Evolutionary conservation across 1,140 invertebrate genomes (phyloP).

Genomic region (Acyrthosiphon pisum): DNA sequence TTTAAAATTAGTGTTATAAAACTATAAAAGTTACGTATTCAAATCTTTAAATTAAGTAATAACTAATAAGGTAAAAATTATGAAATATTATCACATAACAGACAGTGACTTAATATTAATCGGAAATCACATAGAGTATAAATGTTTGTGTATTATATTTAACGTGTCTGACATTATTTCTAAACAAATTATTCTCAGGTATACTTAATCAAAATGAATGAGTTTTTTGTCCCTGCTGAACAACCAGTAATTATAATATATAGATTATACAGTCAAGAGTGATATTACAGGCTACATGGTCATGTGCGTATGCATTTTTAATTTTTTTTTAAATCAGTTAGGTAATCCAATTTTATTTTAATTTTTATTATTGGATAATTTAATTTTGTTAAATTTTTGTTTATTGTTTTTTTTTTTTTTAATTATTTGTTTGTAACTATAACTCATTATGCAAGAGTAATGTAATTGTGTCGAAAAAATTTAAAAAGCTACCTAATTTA

Average conservation of each 20-base stretch:
- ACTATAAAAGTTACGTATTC: no score
- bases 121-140: no score
- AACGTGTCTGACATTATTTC: no score
- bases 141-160: no score
- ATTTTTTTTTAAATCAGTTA: neutral
- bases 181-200: no score
- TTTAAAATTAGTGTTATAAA: no score
- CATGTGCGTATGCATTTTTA: no score
- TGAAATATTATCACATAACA: no score
- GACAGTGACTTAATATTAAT: no score
- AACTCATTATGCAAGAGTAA: neutral
- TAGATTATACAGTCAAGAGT: neutral
- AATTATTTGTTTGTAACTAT: neutral
- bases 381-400: neutral
- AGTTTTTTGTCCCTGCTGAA: neutral
- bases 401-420: neutral
- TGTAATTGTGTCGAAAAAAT: neutral
- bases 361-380: neutral
- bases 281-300: neutral
- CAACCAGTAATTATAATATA: neutral
- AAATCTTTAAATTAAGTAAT: no score
- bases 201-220: neutral
- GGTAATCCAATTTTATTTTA: neutral
- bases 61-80: no score
- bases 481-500: neutral